Evolutionary conservation across 2,888 invertebrate species (phyloP).

Genomic region (Griposia aprilina): DNA sequence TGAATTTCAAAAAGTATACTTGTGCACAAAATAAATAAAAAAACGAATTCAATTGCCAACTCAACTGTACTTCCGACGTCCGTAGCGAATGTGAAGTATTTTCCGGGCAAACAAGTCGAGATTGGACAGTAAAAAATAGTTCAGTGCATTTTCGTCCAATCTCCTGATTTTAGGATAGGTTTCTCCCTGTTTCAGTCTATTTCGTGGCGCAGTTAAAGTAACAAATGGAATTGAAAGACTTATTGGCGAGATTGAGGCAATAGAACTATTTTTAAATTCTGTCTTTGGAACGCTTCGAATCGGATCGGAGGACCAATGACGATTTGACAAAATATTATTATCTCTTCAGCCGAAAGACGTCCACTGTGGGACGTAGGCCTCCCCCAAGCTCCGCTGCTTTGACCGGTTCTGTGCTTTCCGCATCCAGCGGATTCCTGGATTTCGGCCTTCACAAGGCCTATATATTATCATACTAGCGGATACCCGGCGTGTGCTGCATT

Average conservation of each 20-base stretch:
- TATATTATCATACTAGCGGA: too few species aligned
- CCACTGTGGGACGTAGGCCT: too few species aligned
- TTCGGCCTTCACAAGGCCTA: too few species aligned
- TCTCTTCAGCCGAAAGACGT: too few species aligned
- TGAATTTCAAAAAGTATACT: slow-evolving; percentile 26
- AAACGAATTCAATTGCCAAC: slow-evolving; percentile 41
- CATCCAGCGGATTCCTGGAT: too few species aligned
- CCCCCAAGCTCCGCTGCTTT: too few species aligned
- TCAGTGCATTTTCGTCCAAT: slow-evolving; percentile 42
- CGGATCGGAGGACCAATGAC: not conserved
- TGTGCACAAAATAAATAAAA: slow-evolving; percentile 26
- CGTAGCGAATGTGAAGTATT: slow-evolving; percentile 55
- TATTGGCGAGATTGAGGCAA: slow-evolving; percentile 21
- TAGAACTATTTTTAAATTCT: slow-evolving; percentile 12
- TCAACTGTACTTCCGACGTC: slow-evolving; percentile 45
- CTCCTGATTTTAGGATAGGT: slow-evolving; percentile 35
- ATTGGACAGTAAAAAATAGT: slow-evolving; percentile 54
- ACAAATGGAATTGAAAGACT: slow-evolving; percentile 41
- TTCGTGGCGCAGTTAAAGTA: slow-evolving; percentile 24
- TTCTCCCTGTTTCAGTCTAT: slow-evolving; percentile 12
- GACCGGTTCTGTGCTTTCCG: too few species aligned
- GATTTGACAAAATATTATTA: not conserved
- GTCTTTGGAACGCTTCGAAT: not conserved
- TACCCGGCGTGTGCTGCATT: too few species aligned
- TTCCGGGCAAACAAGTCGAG: slow-evolving; percentile 48